phyloP scores from a whole-genome alignment of 92 coral and sea anemone species.

The Nematostella vectensis region DNA sequence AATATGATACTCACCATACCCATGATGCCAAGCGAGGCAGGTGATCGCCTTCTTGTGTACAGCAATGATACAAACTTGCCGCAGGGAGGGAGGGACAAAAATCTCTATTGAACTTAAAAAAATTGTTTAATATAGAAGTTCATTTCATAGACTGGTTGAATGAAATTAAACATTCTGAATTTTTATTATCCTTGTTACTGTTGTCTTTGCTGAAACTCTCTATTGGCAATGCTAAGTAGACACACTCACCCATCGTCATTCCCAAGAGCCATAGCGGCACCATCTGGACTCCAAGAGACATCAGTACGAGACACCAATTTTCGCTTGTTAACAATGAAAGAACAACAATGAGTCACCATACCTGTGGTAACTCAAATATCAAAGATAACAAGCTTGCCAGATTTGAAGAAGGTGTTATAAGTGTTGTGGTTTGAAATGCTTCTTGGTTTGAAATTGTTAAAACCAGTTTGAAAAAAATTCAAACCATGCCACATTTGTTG shows the following conservation, averaged over 20 bases:
- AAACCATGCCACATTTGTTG: too few species aligned
- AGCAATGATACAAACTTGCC: conserved; percentile 50
- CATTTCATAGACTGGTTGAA: neutral
- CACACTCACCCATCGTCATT: conserved; percentile 95
- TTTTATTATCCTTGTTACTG: too few species aligned
- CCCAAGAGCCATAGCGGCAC: conserved; percentile 76
- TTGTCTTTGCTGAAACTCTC: too few species aligned
- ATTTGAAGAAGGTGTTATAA: too few species aligned
- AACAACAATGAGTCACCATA: neutral
- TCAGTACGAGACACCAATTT: conserved; percentile 75
- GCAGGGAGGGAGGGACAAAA: conserved; percentile 71
- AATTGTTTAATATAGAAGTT: neutral
- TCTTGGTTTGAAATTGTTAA: too few species aligned
- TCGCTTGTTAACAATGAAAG: conserved; percentile 56
- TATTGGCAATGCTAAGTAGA: too few species aligned
- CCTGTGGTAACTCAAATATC: neutral
- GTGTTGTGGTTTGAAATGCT: too few species aligned
- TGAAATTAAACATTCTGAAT: too few species aligned
- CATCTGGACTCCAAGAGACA: conserved; percentile 73
- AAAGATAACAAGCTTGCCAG: too few species aligned
- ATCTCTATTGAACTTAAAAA: conserved; percentile 67
- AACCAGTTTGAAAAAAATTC: too few species aligned
- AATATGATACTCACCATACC: conserved; percentile 50
- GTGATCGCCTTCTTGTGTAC: conserved; percentile 89
- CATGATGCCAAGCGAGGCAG: conserved; percentile 87